Conservation (phyloP, 2,797 vertebrate species). For the Phyllotis vaccarum region DNA sequence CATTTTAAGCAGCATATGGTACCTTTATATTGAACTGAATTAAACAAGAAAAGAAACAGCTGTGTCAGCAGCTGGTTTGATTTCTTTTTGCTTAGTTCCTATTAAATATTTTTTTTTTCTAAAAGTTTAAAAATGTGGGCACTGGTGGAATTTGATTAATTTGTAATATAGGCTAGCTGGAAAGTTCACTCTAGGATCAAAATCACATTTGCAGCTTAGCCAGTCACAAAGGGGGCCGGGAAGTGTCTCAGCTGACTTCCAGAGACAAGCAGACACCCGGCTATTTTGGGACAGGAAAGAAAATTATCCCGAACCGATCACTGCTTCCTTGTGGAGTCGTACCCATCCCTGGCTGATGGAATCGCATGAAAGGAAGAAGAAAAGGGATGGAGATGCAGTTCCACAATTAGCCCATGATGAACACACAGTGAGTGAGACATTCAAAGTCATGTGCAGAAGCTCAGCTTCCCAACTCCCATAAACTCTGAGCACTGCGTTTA, state of each 20-base stretch:
- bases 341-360: constrained; percentile 40
- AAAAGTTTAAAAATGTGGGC: constrained; percentile 86
- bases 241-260: constrained; percentile 56
- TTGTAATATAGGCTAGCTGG: constrained; percentile 71
- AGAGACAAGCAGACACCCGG: constrained; percentile 69
- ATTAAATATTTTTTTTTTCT: constrained; percentile 90
- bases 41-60: constrained; percentile 95
- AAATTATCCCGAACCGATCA: constrained; percentile 78
- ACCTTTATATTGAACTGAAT: constrained; percentile 95
- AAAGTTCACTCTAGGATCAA: constrained; percentile 34
- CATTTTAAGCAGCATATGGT: constrained; percentile 95
- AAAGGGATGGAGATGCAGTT: constrained; percentile 66
- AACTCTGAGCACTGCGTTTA: constrained; percentile 61
- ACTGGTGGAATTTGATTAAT: constrained; percentile 83
- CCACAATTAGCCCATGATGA: constrained; percentile 57
- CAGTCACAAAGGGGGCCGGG: constrained; percentile 36
- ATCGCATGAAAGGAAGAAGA: constrained; percentile 52
- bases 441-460: constrained; percentile 41
- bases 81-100: constrained; percentile 92
- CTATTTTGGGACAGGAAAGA: constrained; percentile 74
- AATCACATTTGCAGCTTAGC: constrained; percentile 63
- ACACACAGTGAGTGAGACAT: constrained; percentile 49
- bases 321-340: constrained; percentile 68
- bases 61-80: constrained; percentile 93
- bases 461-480: constrained; percentile 67